These are phyloP conservation scores for Hippocampus mohnikei DNA, from an alignment of 2,113 vertebrate genomes.

Conservation along the genomic window DNA sequence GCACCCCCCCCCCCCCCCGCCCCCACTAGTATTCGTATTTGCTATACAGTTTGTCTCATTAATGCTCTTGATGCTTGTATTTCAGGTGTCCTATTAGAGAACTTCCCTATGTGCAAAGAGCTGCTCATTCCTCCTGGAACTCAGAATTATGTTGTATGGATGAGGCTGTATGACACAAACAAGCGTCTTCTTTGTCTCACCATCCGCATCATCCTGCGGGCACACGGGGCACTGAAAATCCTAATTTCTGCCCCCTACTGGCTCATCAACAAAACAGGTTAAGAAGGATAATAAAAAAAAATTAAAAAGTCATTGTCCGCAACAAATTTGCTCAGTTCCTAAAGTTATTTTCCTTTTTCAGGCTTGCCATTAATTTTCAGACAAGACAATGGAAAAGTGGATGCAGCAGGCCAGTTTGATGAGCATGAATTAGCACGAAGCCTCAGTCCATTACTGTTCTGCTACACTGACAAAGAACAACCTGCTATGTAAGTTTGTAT, in stretches of 20 bases:
- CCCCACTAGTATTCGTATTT: background rate
- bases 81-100: slow-evolving; percentile 86
- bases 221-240: slow-evolving; percentile 90
- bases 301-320: background rate
- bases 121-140: slow-evolving; percentile 92
- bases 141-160: slow-evolving; percentile 92
- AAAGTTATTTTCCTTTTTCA: slow-evolving; percentile 45
- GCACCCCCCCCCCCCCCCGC: too few species aligned
- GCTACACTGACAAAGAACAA: slow-evolving; percentile 95
- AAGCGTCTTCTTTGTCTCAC: slow-evolving; percentile 86
- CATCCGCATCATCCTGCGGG: slow-evolving; percentile 88
- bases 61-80: background rate
- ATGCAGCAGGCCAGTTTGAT: slow-evolving; percentile 93
- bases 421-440: slow-evolving; percentile 95
- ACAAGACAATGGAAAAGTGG: slow-evolving; percentile 89
- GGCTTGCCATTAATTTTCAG: slow-evolving; percentile 95
- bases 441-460: slow-evolving; percentile 92
- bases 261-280: slow-evolving; percentile 96
- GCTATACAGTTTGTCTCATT: background rate
- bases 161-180: slow-evolving; percentile 87
- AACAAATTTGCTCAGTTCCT: background rate
- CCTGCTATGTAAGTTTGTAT: slow-evolving; percentile 84
- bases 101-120: slow-evolving; percentile 89
- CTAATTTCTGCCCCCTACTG: slow-evolving; percentile 91
- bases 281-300: background rate